A percentile compares a stretch with the other conserved stretches of the same genome.
These are phyloP conservation scores for Catocala fraxini DNA, from an alignment of 2,888 invertebrate species.

Conservation along the genomic window DNA sequence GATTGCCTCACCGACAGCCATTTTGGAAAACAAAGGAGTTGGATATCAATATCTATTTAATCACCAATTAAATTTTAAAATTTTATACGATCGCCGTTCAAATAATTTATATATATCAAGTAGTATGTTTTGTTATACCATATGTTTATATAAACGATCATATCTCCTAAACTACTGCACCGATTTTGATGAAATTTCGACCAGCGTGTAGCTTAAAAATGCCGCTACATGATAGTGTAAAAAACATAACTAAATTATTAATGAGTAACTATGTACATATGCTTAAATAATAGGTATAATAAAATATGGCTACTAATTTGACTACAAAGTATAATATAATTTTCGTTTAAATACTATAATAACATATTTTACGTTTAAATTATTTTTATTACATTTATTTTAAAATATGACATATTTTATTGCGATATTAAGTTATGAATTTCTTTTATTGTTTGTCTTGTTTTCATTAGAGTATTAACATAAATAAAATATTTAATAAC, in stretches of 20 bases:
- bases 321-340: neutral
- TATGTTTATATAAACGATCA: constrained; percentile 19
- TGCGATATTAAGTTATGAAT: neutral
- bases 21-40: constrained; percentile 1
- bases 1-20: neutral
- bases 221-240: neutral
- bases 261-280: neutral
- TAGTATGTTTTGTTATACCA: neutral
- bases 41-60: neutral
- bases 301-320: neutral
- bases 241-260: neutral
- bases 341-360: neutral
- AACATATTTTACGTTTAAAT: neutral
- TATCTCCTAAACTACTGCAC: constrained; percentile 19
- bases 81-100: neutral
- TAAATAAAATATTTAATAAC: too few species aligned
- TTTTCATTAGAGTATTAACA: too few species aligned
- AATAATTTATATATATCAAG: neutral
- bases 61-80: constrained; percentile 1
- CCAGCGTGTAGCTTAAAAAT: neutral
- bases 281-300: neutral
- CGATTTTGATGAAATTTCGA: constrained; percentile 12
- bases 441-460: neutral
- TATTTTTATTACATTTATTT: neutral
- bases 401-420: neutral